Evolutionary conservation across 2,888 invertebrate genomes (phyloP), one percentile per base, ranked within the genome.

Genomic region (Megalurothrips usitatus): DNA sequence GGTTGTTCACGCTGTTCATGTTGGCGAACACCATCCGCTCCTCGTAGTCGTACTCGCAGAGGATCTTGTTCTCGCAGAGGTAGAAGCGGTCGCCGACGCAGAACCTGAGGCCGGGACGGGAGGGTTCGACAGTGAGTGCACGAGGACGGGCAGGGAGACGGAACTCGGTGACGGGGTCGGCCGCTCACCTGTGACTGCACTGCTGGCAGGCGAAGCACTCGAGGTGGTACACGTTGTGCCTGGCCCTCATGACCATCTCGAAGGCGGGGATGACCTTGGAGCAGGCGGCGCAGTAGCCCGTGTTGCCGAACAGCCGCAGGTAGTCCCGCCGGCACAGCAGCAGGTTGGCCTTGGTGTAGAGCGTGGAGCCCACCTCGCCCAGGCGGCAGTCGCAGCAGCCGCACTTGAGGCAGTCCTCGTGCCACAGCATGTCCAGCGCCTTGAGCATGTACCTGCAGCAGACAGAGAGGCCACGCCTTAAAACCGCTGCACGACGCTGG

Each of bases 181-280:
- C 17, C 75, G 86, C 90, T 89, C 86, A 97, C 98, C 98, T 95
- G 89, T 98, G 97, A 88, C 96, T 97, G 88, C 98, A 98, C 88
- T 98, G 97, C 87, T 98, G 97, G 87, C 98, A 98, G 81, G 98
- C 97, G 88, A 98, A 98, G 88, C 98, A 98, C 88, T 98, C 98
- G 85, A 98, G 91, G 87, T 98, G 98, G 88, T 98, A 98, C 83
- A 98, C 98, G 87, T 98, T 97, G 87, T 94, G 95, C 85, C 96
- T 92, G 79, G 98, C 98, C 84, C 97, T 91, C 98, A 98, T 98
- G 85, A 98, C 98, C 97, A 98, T 97, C 89, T 98, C 98, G 87
- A 97, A 98, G 81, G 98, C 97, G 11, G 98, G 98, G 87, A 98
- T 98, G 86, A 96, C 95, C 89, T 98, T 98, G 87, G 94, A 94